Conservation (phyloP, 2,797 vertebrate genomes). For the Anguilla megastoma region DNA sequence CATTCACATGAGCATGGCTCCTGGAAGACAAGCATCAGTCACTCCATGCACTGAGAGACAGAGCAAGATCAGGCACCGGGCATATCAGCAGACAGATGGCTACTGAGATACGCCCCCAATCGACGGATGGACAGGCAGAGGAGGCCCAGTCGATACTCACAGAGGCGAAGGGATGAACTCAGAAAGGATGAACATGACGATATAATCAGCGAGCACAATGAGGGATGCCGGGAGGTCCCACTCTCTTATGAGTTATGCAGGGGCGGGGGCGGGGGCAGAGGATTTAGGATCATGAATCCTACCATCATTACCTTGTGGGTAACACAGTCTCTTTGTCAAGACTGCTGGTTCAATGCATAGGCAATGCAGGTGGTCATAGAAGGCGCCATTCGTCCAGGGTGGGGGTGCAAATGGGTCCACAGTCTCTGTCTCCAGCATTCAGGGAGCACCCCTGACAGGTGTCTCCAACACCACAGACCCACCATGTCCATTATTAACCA, state of each 20-base stretch:
- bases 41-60: background rate
- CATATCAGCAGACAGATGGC: conserved; percentile 18
- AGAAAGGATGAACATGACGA: background rate
- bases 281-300: background rate
- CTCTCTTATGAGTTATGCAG: background rate
- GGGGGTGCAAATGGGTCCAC: no score
- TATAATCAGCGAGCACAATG: background rate
- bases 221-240: background rate
- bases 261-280: background rate
- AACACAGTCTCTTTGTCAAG: background rate
- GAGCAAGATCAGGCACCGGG: background rate
- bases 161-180: background rate
- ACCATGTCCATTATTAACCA: no score
- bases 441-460: background rate
- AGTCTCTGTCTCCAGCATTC: background rate
- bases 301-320: background rate
- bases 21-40: background rate
- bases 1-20: background rate
- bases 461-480: no score
- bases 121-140: background rate
- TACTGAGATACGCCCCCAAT: background rate
- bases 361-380: background rate
- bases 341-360: background rate
- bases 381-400: no score
- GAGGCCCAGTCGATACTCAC: background rate